These are phyloP conservation scores for Apteryx mantelli DNA, from an alignment of 2,113 vertebrate species.

Conservation along the genomic window DNA sequence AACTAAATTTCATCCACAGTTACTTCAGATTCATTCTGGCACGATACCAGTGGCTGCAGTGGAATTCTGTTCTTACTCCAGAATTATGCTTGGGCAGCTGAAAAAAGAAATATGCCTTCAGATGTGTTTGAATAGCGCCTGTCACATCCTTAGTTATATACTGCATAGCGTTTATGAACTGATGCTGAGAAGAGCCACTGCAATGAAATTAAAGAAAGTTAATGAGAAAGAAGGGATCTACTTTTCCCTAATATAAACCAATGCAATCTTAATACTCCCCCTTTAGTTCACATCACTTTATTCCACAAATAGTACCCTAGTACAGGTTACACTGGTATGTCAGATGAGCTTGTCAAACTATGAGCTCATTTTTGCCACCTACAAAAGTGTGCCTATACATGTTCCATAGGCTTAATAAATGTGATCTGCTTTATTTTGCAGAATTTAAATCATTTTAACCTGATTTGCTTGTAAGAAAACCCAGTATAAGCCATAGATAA, in stretches of 20 bases:
- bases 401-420: not conserved
- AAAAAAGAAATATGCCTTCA: not conserved
- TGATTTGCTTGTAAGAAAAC: not conserved
- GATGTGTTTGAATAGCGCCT: not conserved
- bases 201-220: not conserved
- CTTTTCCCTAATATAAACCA: not conserved
- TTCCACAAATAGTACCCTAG: not conserved
- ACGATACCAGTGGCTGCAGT: not conserved
- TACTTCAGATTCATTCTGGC: not conserved
- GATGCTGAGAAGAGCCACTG: not conserved
- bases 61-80: not conserved
- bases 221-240: not conserved
- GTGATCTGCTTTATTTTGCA: not conserved
- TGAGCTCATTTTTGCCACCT: not conserved
- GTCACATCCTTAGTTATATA: not conserved
- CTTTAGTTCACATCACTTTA: not conserved
- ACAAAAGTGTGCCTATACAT: not conserved
- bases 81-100: not conserved
- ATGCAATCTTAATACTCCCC: not conserved
- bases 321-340: not conserved
- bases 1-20: not conserved
- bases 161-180: not conserved
- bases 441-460: not conserved
- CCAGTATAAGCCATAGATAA: not conserved
- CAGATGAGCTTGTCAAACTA: not conserved